phyloP scores from a whole-genome alignment of 35 echinoderm and acorn worm species.

The Chiridota heheva region DNA sequence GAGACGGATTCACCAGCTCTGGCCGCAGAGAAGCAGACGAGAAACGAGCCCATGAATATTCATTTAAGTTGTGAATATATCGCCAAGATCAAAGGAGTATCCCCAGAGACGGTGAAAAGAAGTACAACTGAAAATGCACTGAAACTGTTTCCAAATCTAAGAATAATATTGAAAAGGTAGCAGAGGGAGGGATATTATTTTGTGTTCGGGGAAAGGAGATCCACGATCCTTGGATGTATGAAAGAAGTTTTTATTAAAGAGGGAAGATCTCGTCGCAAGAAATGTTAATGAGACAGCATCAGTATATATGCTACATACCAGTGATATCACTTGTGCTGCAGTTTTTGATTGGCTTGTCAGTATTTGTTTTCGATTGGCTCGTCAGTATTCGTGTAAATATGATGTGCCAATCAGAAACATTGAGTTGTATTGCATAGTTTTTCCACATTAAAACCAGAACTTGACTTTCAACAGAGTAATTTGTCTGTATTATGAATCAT shows the following conservation, averaged over 20 bases:
- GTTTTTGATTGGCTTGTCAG: no score
- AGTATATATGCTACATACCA: not conserved
- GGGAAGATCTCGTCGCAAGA: not conserved
- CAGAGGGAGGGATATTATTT: not conserved
- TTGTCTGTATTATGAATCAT: no score
- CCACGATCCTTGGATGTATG: not conserved
- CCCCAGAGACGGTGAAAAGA: constrained; percentile 59
- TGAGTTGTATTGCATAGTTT: no score
- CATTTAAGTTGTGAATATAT: constrained; percentile 88
- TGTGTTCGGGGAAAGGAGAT: not conserved
- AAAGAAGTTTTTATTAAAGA: not conserved
- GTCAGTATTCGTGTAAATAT: no score
- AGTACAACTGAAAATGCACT: constrained; percentile 83
- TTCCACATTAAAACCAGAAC: no score
- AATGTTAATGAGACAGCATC: not conserved
- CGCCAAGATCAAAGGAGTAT: constrained; percentile 78
- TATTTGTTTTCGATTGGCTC: not conserved
- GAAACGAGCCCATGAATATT: constrained; percentile 96
- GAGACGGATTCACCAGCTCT: constrained; percentile 96
- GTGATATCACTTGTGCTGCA: no score
- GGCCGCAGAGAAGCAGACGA: constrained; percentile 78
- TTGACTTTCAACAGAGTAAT: no score
- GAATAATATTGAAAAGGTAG: constrained; percentile 25
- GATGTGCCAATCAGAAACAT: no score
- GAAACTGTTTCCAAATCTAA: constrained; percentile 83